Evolutionary conservation across 2,888 invertebrate genomes (phyloP).

Genomic region (Gisinianus flammeolus): DNA sequence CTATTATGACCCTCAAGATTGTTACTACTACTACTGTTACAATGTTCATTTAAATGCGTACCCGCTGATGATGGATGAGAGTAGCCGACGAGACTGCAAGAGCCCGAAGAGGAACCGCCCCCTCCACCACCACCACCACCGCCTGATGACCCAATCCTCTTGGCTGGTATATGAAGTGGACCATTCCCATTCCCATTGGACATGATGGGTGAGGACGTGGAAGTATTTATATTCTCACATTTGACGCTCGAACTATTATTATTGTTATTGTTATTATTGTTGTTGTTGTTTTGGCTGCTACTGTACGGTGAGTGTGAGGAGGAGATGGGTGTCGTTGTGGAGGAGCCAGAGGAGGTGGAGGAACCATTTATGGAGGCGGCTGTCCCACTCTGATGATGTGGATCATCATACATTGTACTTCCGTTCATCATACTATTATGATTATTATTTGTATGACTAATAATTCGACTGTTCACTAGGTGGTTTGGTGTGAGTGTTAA

Average conservation of each 20-base stretch:
- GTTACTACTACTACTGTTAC: slow-evolving; percentile 28
- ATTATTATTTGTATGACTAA: slow-evolving; percentile 40
- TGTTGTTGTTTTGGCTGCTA: slow-evolving; percentile 50
- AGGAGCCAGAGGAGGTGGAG: slow-evolving; percentile 51
- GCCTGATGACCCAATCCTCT: slow-evolving; percentile 45
- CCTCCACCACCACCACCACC: background rate
- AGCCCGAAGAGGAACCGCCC: slow-evolving; percentile 38
- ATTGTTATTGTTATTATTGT: slow-evolving; percentile 27
- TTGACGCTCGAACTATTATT: slow-evolving; percentile 34
- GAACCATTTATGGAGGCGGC: slow-evolving; percentile 47
- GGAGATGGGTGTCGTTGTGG: slow-evolving; percentile 57
- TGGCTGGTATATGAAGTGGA: slow-evolving; percentile 58
- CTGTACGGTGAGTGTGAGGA: slow-evolving; percentile 54
- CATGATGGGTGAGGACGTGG: slow-evolving; percentile 54
- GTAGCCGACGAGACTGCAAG: slow-evolving; percentile 44
- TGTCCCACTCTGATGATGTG: slow-evolving; percentile 47
- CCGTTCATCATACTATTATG: slow-evolving; percentile 57
- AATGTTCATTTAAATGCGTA: slow-evolving; percentile 40
- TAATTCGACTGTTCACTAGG: slow-evolving; percentile 42
- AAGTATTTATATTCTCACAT: slow-evolving; percentile 48
- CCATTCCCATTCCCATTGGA: slow-evolving; percentile 49
- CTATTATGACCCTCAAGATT: slow-evolving; percentile 24
- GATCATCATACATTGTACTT: slow-evolving; percentile 56
- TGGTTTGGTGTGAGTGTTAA: slow-evolving; percentile 41
- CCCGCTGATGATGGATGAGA: slow-evolving; percentile 41